Conservation (phyloP, 1,140 invertebrate species). For the Idris sp. region DNA sequence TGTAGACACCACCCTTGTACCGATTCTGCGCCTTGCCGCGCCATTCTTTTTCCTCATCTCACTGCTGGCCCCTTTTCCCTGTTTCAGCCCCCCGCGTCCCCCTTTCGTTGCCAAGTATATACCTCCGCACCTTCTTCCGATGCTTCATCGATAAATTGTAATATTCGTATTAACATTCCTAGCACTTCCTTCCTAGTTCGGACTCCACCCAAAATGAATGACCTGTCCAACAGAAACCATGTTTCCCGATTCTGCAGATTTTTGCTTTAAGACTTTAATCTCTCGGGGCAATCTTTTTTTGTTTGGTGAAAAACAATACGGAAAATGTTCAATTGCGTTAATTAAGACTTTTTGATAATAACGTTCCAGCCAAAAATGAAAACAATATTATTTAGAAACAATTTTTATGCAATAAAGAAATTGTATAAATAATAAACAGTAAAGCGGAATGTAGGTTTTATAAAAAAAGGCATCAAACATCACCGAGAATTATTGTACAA, state of each 20-base stretch:
- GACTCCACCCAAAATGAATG: constrained; percentile 66
- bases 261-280: constrained; percentile 20
- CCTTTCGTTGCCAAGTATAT: constrained; percentile 59
- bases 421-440: too few species aligned
- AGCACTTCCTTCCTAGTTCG: constrained; percentile 71
- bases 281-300: not conserved
- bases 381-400: too few species aligned
- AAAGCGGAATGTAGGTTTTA: too few species aligned
- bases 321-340: too few species aligned
- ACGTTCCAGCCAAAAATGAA: too few species aligned
- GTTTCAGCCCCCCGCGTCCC: constrained; percentile 60
- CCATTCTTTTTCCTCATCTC: constrained; percentile 70
- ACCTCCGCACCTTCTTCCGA: constrained; percentile 66
- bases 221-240: constrained; percentile 59
- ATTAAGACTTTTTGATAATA: too few species aligned
- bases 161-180: constrained; percentile 78
- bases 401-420: too few species aligned
- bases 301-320: too few species aligned
- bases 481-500: constrained; percentile 1
- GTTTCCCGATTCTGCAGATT: constrained; percentile 37
- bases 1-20: constrained; percentile 61
- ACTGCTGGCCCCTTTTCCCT: constrained; percentile 60
- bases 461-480: too few species aligned
- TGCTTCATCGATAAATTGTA: constrained; percentile 77
- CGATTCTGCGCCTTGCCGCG: constrained; percentile 65